These are phyloP conservation scores for Heteronetta atricapilla DNA, from an alignment of 2,113 vertebrate genomes.

Conservation along the genomic window DNA sequence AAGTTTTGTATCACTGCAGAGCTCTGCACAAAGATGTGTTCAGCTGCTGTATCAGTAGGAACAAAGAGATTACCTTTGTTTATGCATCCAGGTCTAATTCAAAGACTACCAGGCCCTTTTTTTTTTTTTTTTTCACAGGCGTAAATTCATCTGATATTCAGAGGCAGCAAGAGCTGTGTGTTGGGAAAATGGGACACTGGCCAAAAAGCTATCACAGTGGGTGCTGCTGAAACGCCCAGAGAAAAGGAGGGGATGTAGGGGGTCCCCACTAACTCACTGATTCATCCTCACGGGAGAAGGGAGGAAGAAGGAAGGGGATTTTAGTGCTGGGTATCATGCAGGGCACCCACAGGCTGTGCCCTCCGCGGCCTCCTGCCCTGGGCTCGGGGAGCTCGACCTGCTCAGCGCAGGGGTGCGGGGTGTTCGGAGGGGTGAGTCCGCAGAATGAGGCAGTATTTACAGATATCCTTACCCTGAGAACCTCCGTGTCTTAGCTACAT, in stretches of 20 bases:
- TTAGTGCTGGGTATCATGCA: not conserved
- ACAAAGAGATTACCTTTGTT: not conserved
- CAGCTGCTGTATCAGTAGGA: not conserved
- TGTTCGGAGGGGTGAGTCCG: not conserved
- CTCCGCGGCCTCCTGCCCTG: not conserved
- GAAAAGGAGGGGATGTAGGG: not conserved
- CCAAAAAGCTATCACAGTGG: fast-evolving
- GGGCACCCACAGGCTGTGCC: not conserved
- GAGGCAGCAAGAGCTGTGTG: not conserved
- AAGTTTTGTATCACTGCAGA: not conserved
- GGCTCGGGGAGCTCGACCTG: fast-evolving
- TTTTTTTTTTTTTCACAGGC: not conserved
- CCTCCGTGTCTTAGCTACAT: slow-evolving; percentile 37
- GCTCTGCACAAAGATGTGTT: not conserved
- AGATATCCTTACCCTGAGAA: slow-evolving; percentile 41
- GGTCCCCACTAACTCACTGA: fast-evolving
- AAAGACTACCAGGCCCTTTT: not conserved
- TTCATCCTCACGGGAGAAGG: not conserved
- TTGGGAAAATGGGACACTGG: not conserved
- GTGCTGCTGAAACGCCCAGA: not conserved
- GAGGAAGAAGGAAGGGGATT: not conserved
- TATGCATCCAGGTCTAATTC: not conserved
- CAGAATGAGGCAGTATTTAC: slow-evolving; percentile 26
- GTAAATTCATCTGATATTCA: not conserved
- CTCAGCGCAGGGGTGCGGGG: not conserved